These are phyloP conservation scores for Morus bassanus DNA, from an alignment of 2,797 vertebrate species.

Conservation along the genomic window DNA sequence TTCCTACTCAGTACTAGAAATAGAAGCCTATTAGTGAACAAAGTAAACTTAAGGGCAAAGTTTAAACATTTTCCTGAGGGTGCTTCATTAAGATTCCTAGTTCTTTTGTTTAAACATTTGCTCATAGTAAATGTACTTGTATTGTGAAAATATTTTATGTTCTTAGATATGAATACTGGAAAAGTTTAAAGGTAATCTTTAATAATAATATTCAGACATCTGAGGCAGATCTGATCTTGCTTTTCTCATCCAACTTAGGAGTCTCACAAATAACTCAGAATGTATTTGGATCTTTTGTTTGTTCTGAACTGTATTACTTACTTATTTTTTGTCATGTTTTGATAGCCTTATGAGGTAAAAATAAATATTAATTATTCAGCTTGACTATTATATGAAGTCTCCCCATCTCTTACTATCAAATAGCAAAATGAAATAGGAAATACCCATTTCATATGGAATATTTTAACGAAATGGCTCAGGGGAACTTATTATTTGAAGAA, in stretches of 20 bases:
- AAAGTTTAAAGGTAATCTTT: slow-evolving; percentile 70
- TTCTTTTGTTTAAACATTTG: slow-evolving; percentile 84
- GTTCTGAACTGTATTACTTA: slow-evolving; percentile 1
- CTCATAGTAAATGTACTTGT: slow-evolving; percentile 79
- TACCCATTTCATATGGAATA: slow-evolving; percentile 18
- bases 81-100: slow-evolving; percentile 79
- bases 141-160: slow-evolving; percentile 82
- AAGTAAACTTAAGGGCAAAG: slow-evolving; percentile 82
- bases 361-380: not conserved
- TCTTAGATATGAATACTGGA: slow-evolving; percentile 74
- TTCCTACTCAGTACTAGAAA: slow-evolving; percentile 78
- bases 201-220: slow-evolving; percentile 56
- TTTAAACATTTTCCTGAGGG: slow-evolving; percentile 81
- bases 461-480: slow-evolving; percentile 24
- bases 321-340: slow-evolving; percentile 1
- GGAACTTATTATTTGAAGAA: slow-evolving; percentile 48
- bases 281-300: slow-evolving; percentile 2
- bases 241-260: not conserved
- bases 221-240: slow-evolving; percentile 31
- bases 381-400: not conserved
- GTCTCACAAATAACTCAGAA: not conserved
- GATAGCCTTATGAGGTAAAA: not conserved
- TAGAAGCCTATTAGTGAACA: slow-evolving; percentile 81
- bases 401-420: not conserved
- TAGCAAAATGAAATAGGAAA: not conserved